Evolutionary conservation across 2,888 invertebrate species (phyloP), one percentile per base, ranked within the genome.

Genomic region (Hecatera dysodea): DNA sequence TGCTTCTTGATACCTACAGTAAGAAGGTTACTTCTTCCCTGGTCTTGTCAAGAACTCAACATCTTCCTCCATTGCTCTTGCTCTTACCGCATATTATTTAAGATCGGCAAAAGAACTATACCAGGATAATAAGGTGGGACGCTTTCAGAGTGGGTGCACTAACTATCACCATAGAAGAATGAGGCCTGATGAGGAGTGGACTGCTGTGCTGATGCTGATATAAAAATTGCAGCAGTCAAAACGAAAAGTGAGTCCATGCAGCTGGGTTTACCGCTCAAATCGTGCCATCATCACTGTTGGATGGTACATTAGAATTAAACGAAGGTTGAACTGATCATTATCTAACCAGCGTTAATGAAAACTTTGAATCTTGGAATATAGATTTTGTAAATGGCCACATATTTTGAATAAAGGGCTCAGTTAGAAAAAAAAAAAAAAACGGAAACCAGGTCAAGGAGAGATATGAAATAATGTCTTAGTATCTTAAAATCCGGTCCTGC

Each of bases 401-500:
- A n/a, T n/a, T n/a, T n/a, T n/a, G n/a, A n/a, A n/a, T n/a, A n/a
- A n/a, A n/a, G n/a, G 6, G 1, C 22, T 17, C n/a, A n/a, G 39
- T 5, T 29, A 0, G 22, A 24, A 39, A 39, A 1, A 22, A 50
- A 15, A 1, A 17, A 44, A 2, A 15, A n/a, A n/a, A n/a, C n/a
- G n/a, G n/a, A n/a, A 62, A 29, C 53, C 22, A 46, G 22, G 7
- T 24, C 36, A 46, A 44, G 17, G 2, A 24, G n/a, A 9, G 7
- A 36, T 12, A 59, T 39, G 60, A 75, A 33, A 48, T 33, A 8
- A 33, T 29, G 29, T 6, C 4, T 5, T n/a, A 19, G 5, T 42
- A 48, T 15, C 46, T n/a, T 33, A 46, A 24, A 67, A 72, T 62
- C 78, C 56, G 56, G 72, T 48, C 39, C 55, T 67, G 53, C 61